Base-by-base conservation (phyloP, 1,140 invertebrate species). In the Euura lappo region DNA sequence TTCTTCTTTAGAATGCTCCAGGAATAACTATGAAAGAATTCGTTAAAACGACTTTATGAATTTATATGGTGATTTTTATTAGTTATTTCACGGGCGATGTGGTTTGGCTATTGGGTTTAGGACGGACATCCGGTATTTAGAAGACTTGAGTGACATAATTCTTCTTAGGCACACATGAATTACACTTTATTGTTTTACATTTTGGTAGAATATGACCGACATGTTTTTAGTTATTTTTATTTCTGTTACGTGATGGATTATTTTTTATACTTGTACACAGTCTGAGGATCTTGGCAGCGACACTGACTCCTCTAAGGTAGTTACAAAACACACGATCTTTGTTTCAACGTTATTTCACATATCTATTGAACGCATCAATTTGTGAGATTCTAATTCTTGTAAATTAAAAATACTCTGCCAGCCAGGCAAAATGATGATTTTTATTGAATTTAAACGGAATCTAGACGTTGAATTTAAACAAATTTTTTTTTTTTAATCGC, bases 1-100 rank as follows among this genome's bases (percentile, higher is more conserved):
- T 28, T 28, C 28, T 68, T 11, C 44, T 10, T 44, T n/a, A 68
- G 8, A 68, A 68, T n/a, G 13, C 3, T 5, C 13, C 51, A 60
- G 6, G 67, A 68, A 68, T 42, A 68, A 44, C 67, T 28, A 68
- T 68, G 11, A 68, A 68, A 68, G 8, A 60, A 60, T 60, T 8
- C 3, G 13, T n/a, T 11, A 60, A 60, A 60, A 60, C 51, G 13
- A 60, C 4, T 28, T 28, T 28, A 28, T 28, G 28, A 28, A 60
- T n/a, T 11, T n/a, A 6, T 11, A 60, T 60, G 51, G 51, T 8
- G 3, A 60, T 60, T 6, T 60, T 60, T 60, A 60, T 60, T 60
- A 11, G 5, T 60, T 5, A 60, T 5, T 28, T 28, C 28, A 28
- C 28, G 28, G 28, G 28, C 28, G 28, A 28, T 28, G 28, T 28